These are phyloP conservation scores for Torymus tubicola DNA, from an alignment of 2,888 invertebrate genomes.

Conservation along the genomic window DNA sequence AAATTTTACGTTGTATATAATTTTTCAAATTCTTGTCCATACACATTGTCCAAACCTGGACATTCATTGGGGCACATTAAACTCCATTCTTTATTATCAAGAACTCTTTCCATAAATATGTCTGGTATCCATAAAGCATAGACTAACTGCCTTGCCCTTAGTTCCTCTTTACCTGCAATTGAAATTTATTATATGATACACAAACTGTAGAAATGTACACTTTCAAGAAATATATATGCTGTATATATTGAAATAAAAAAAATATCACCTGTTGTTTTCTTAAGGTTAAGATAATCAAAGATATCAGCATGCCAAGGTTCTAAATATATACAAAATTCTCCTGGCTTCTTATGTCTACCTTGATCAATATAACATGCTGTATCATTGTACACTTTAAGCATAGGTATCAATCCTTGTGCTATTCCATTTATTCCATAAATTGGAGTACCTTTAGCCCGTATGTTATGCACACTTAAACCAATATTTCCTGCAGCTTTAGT, in stretches of 20 bases:
- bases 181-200: background rate
- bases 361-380: slow-evolving; percentile 98
- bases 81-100: slow-evolving; percentile 91
- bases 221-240: too few relatives aligned
- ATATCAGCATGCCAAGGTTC: slow-evolving; percentile 99
- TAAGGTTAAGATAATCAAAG: slow-evolving; percentile 95
- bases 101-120: slow-evolving; percentile 97
- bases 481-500: slow-evolving; percentile 99
- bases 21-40: slow-evolving; percentile 96
- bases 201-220: too few relatives aligned
- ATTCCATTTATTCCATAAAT: slow-evolving; percentile 96
- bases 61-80: slow-evolving; percentile 97
- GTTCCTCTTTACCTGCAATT: slow-evolving; percentile 89
- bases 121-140: slow-evolving; percentile 99
- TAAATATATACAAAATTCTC: slow-evolving; percentile 97
- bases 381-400: slow-evolving; percentile 96
- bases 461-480: slow-evolving; percentile 96
- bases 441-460: slow-evolving; percentile 92
- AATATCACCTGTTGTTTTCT: slow-evolving; percentile 89
- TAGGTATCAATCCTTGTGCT: slow-evolving; percentile 97
- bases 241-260: too few relatives aligned
- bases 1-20: slow-evolving; percentile 84
- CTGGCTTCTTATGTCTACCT: slow-evolving; percentile 97
- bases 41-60: slow-evolving; percentile 92
- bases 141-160: slow-evolving; percentile 95